Conservation (phyloP, 2,113 vertebrate genomes). For the Calypte anna region DNA sequence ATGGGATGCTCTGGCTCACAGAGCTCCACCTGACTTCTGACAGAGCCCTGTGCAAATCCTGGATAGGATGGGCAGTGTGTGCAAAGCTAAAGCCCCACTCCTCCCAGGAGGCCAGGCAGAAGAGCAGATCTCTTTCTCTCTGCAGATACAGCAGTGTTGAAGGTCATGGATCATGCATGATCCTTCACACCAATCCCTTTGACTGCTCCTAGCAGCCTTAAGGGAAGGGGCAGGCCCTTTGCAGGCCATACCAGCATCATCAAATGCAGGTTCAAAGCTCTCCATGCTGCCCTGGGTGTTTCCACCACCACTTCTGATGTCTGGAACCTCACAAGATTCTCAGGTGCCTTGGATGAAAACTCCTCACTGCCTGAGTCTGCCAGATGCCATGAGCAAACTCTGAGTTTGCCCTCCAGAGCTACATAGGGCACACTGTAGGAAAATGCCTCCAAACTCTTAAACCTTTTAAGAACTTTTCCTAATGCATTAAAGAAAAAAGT, state of each 20-base stretch:
- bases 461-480: conserved; percentile 1
- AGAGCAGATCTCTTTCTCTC: not conserved
- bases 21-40: not conserved
- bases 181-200: not conserved
- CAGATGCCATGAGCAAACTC: not conserved
- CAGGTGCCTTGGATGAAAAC: not conserved
- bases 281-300: not conserved
- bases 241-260: not conserved
- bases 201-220: not conserved
- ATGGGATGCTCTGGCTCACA: not conserved
- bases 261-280: not conserved
- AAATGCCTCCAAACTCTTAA: not conserved
- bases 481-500: not conserved
- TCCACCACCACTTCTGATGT: not conserved
- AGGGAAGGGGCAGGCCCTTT: not conserved
- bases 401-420: not conserved
- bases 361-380: not conserved
- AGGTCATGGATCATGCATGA: rapidly evolving
- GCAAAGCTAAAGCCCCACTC: not conserved
- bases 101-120: not conserved
- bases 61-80: not conserved
- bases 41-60: not conserved
- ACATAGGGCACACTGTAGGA: not conserved
- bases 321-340: not conserved
- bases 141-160: not conserved